Conservation (phyloP, 2,113 vertebrate genomes). For the Malurus elegans region DNA sequence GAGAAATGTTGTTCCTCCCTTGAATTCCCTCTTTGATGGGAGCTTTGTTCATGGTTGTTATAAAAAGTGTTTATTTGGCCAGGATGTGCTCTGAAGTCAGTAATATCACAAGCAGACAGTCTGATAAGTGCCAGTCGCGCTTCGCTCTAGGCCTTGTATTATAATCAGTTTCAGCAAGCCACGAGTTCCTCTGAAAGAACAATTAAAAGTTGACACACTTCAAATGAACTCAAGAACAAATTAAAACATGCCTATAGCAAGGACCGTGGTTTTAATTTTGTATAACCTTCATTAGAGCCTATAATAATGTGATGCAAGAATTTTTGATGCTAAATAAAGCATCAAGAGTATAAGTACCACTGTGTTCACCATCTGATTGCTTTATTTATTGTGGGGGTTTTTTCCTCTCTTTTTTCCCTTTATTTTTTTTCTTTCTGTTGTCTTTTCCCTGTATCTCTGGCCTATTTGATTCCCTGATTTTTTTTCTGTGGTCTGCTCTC, state of each 20-base stretch:
- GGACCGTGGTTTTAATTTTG: background rate
- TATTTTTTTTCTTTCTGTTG: background rate
- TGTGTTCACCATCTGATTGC: background rate
- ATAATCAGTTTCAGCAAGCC: background rate
- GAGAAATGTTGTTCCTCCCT: accelerated
- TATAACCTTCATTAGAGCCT: background rate
- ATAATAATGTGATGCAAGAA: background rate
- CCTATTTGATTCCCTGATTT: background rate
- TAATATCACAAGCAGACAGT: too few relatives aligned
- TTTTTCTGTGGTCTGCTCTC: slow-evolving; percentile 3
- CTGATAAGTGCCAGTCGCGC: background rate
- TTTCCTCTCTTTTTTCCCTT: background rate
- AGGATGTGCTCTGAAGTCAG: background rate
- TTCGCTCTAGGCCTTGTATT: background rate
- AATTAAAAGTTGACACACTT: slow-evolving; percentile 16
- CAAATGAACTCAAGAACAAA: slow-evolving; percentile 10
- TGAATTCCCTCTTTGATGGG: background rate
- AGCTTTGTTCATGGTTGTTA: background rate
- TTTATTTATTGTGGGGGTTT: background rate
- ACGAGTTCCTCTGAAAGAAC: background rate
- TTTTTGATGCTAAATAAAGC: background rate
- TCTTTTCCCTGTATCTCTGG: background rate
- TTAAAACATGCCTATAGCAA: slow-evolving; percentile 13
- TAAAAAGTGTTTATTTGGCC: background rate
- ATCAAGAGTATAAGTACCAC: background rate